phyloP scores from a whole-genome alignment of 2,888 invertebrate genomes.

The Ethmia dodecea region DNA sequence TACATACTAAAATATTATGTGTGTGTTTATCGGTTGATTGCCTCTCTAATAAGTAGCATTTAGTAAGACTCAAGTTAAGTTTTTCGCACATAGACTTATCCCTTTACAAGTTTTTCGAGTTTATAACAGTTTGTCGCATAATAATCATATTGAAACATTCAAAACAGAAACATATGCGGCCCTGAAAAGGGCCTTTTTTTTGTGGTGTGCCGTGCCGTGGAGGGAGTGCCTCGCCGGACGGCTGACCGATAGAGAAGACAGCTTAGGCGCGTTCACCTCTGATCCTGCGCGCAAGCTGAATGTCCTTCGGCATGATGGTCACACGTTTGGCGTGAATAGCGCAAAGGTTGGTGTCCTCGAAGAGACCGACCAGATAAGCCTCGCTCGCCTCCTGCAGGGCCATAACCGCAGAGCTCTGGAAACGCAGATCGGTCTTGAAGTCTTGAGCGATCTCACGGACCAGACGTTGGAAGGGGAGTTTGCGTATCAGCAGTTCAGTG shows the following conservation, averaged over 20 bases:
- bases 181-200: neutral
- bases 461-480: conserved; percentile 90
- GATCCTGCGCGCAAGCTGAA: conserved; percentile 96
- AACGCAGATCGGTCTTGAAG: conserved; percentile 97
- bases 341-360: conserved; percentile 98
- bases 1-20: too few relatives aligned
- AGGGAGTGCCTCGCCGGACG: too few relatives aligned
- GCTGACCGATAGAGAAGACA: too few relatives aligned
- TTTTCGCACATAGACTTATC: neutral
- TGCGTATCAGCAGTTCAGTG: conserved; percentile 95
- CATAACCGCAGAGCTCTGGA: conserved; percentile 96
- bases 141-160: too few relatives aligned
- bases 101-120: neutral
- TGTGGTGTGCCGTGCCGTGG: neutral
- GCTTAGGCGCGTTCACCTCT: conserved; percentile 95
- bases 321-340: conserved; percentile 98
- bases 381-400: conserved; percentile 94
- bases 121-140: neutral
- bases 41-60: too few relatives aligned
- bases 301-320: conserved; percentile 98
- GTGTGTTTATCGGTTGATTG: too few relatives aligned
- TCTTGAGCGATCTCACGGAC: conserved; percentile 98
- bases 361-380: conserved; percentile 95
- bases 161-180: too few relatives aligned
- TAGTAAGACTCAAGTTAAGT: neutral